phyloP scores from a whole-genome alignment of 2,797 vertebrate species.

The Chromis chromis region DNA sequence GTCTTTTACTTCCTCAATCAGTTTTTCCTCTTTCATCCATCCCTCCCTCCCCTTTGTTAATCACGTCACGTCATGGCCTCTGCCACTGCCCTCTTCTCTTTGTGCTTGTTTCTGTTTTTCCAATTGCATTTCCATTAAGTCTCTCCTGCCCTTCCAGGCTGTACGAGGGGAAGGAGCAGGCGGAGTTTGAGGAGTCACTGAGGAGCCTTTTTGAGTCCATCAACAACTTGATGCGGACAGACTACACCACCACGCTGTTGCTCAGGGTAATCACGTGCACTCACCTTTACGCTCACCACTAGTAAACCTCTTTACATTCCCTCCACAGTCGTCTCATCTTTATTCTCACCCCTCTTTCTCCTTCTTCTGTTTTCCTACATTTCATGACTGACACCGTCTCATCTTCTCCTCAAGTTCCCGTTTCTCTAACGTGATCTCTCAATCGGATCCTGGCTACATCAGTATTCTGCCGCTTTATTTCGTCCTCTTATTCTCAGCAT shows the following conservation, averaged over 20 bases:
- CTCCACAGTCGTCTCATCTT: neutral
- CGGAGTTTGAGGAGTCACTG: conserved; percentile 95
- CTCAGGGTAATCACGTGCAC: conserved; percentile 86
- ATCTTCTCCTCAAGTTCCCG: conserved; percentile 3
- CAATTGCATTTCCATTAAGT: conserved; percentile 17
- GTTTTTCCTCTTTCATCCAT: neutral
- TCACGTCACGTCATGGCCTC: conserved; percentile 6
- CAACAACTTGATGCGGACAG: conserved; percentile 95
- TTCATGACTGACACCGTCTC: conserved; percentile 2
- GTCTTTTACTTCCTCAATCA: conserved; percentile 7
- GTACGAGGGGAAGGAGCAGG: conserved; percentile 96
- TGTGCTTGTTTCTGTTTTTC: conserved; percentile 8
- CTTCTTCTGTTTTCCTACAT: neutral
- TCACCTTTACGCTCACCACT: neutral
- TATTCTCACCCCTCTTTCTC: neutral
- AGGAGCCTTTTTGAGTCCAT: conserved; percentile 96
- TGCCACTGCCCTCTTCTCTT: neutral
- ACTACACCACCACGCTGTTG: conserved; percentile 90
- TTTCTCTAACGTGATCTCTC: conserved; percentile 12
- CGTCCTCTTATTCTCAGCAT: conserved; percentile 11
- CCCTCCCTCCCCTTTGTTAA: neutral
- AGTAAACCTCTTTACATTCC: neutral
- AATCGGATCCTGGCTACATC: conserved; percentile 24
- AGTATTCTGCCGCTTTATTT: conserved; percentile 25
- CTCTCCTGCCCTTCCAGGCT: conserved; percentile 80